Conservation (phyloP, 2,888 invertebrate species). For the Drosophila lutescens region DNA sequence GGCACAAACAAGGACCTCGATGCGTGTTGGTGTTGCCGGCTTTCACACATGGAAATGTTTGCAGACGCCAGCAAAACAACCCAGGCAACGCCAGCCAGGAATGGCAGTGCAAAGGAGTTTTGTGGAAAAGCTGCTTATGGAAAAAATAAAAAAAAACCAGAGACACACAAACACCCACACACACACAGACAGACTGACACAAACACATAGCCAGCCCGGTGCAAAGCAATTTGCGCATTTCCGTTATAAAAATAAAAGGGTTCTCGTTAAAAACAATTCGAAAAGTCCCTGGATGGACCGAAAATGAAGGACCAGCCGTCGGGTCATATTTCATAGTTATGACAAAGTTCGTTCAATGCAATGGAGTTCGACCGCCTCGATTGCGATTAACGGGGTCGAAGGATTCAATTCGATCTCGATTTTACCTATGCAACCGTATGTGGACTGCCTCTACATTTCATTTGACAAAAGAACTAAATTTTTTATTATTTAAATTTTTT, state of each 20-base stretch:
- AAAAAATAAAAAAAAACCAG: constrained; percentile 60
- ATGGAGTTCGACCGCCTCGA: constrained; percentile 48
- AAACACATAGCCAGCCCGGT: constrained; percentile 71
- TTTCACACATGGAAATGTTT: constrained; percentile 79
- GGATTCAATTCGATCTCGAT: background rate
- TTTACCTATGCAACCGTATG: background rate
- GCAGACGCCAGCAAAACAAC: constrained; percentile 77
- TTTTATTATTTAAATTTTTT: background rate
- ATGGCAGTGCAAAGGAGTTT: constrained; percentile 23
- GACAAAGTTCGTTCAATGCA: constrained; percentile 66
- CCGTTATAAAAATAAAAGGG: constrained; percentile 77
- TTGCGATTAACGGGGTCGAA: constrained; percentile 15
- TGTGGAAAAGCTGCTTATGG: constrained; percentile 74
- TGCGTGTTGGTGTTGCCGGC: constrained; percentile 45
- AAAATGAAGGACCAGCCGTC: constrained; percentile 38
- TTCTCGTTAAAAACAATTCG: constrained; percentile 76
- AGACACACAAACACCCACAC: constrained; percentile 37
- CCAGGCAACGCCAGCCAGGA: constrained; percentile 41
- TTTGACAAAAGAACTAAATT: background rate
- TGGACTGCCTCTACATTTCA: background rate
- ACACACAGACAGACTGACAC: constrained; percentile 7
- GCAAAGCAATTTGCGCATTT: constrained; percentile 79
- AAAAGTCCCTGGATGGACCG: constrained; percentile 47
- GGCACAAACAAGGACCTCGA: constrained; percentile 34
- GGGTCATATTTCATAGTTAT: constrained; percentile 60